Base-by-base conservation (phyloP, 2,888 invertebrate species). In the Pecten maximus region DNA sequence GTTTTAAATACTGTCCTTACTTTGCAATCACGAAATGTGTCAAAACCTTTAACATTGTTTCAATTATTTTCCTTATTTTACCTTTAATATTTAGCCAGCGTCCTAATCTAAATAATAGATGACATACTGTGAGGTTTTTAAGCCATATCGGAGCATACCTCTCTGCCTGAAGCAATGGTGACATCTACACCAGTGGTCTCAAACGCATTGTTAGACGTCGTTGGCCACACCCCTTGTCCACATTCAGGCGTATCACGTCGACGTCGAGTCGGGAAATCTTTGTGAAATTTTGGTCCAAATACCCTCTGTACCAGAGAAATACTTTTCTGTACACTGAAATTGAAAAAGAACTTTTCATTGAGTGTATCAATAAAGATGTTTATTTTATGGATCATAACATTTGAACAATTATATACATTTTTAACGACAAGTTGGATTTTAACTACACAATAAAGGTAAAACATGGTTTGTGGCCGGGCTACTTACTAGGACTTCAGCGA, bases 251-350 rank as follows among this genome's bases (percentile, higher is more conserved):
- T 88, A 87, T 90, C 90, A 60, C 87, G 89, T 40, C 92, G 88
- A 39, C 92, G 89, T 28, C 90, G 91, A n/a, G 74, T 54, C 12
- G 93, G 93, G 89, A 93, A 93, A n/a, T 89, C 54, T 0, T 91
- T 88, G 74, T 93, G 92, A 86, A 93, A 93, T 88, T 93, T 93
- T 16, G 91, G 89, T n/a, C 93, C 92, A 91, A 93, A 92, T 74
- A 94, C 91, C 28, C 93, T 93, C 88, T 94, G 93, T 4, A 94
- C 91, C 6, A 93, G 87, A 28, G 90, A 90, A 87, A 93, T 93
- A 35, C 92, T 91, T 4, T 92, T 92, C 15, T 93, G 89, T 39
- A 94, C 91, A 19, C 94, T 94, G 60, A 88, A 91, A 88, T 54
- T 54, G 23, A 54, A 23, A 3, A n/a, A 19, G 23, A 23, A 54